Base-by-base conservation (phyloP, 2,113 vertebrate species). In the Chaetorhynchus papuensis region DNA sequence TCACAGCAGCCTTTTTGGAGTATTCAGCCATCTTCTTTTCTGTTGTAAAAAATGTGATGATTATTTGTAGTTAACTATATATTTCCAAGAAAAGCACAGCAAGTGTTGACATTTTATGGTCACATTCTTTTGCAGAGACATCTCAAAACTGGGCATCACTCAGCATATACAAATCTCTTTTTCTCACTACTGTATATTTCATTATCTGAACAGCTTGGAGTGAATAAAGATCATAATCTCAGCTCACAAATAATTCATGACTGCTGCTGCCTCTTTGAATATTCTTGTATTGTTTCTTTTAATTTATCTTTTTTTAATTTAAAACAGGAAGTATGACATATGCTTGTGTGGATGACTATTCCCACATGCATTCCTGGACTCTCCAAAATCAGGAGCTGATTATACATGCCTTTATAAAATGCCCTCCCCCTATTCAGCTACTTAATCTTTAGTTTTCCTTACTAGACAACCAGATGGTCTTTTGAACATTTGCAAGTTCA, bases 11-110 rank as follows among this genome's bases (percentile, higher is more conserved):
- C 97, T 99, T 99, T 97, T 97, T 99, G 20, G 98, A 99, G 63
- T 97, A 99, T 95, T 99, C 99, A 45, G 99, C 99, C 97, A 99
- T 95, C 97, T 99, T 99, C 97, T 98, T 99, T 97, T 99, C 99
- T 99, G 98, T 97, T 86, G 90, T 31, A 96, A 52, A 76, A 93
- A 93, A 68, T 27, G 3, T 28, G 37, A 72, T 37, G 8, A 71
- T 81, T 90, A 63, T 41, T 89, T 90, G 39, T n/a, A 89, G 52
- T 72, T 87, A 79, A 69, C 17, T 12, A 23, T 11, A 17, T 79
- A 64, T 57, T 76, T 83, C 3, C 42, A 39, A 77, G 27, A 63
- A 63, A 87, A 81, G 42, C 15, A 90, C 2, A 52, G 24, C 33
- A 86, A 92, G 42, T 22, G 28, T 22, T 7, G 39, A 80, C 53